Evolutionary conservation across 2,113 vertebrate genomes (phyloP).

Genomic region (Dicentrarchus labrax): DNA sequence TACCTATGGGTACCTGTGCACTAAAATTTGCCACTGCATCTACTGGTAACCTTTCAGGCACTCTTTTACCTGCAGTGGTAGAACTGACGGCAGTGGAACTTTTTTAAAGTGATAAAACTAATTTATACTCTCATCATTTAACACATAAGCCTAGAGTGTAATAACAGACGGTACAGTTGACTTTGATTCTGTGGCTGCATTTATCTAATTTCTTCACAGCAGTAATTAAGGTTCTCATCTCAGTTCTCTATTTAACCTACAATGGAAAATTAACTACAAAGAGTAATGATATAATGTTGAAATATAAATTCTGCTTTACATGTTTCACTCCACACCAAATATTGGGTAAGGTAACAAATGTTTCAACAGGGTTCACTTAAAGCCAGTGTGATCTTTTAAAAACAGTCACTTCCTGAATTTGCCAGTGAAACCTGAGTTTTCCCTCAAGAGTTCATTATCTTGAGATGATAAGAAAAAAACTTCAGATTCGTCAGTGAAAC

Average conservation of each 20-base stretch:
- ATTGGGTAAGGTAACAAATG: background rate
- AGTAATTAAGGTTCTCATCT: background rate
- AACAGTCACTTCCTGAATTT: background rate
- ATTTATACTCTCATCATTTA: background rate
- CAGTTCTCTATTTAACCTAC: background rate
- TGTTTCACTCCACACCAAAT: background rate
- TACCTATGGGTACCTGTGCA: background rate
- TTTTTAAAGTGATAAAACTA: background rate
- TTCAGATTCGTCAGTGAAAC: background rate
- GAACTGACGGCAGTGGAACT: background rate
- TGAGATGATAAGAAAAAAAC: background rate
- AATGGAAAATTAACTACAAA: background rate
- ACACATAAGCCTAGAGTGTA: background rate
- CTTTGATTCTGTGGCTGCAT: constrained; percentile 2
- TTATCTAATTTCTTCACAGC: background rate
- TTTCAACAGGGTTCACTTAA: background rate
- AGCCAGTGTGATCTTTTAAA: background rate
- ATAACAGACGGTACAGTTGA: background rate
- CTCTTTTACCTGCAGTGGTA: background rate
- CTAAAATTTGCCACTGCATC: background rate
- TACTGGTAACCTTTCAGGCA: background rate
- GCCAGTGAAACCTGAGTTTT: background rate
- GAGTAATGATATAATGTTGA: background rate
- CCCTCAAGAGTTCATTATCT: background rate
- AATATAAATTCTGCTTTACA: background rate